Evolutionary conservation across 2,113 vertebrate genomes (phyloP).

Genomic region (Sialia sialis): DNA sequence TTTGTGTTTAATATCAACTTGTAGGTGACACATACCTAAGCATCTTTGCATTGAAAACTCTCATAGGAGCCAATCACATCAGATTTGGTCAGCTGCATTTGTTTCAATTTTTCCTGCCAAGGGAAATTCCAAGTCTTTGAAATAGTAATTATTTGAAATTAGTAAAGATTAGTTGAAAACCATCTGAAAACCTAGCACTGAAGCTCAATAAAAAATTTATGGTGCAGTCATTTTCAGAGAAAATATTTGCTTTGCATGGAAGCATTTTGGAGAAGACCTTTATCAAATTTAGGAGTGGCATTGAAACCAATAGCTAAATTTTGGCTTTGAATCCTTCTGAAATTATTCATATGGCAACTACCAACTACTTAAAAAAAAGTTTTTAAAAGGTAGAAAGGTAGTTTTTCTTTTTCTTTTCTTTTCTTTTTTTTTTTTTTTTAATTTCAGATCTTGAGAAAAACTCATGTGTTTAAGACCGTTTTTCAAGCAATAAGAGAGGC

Average conservation of each 20-base stretch:
- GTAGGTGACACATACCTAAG: not conserved
- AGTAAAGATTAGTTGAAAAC: not conserved
- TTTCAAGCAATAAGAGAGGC: not conserved
- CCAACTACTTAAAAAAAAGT: not conserved
- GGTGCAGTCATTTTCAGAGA: not conserved
- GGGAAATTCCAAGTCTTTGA: not conserved
- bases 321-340: not conserved
- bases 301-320: not conserved
- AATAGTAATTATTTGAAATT: not conserved
- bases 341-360: not conserved
- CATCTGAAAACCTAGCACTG: accelerated
- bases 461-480: not conserved
- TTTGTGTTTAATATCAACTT: not conserved
- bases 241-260: not conserved
- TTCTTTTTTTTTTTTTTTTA: accelerated
- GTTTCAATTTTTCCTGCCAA: not conserved
- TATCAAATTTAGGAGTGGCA: not conserved
- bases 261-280: not conserved
- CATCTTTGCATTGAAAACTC: not conserved
- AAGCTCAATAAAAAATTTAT: not conserved
- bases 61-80: not conserved
- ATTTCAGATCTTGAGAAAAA: not conserved
- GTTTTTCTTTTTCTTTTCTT: too few relatives aligned
- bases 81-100: not conserved
- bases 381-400: not conserved